Evolutionary conservation across 2,797 vertebrate species (phyloP), one percentile per base, ranked within the genome.

Genomic region (Oreonectes daqikongensis): DNA sequence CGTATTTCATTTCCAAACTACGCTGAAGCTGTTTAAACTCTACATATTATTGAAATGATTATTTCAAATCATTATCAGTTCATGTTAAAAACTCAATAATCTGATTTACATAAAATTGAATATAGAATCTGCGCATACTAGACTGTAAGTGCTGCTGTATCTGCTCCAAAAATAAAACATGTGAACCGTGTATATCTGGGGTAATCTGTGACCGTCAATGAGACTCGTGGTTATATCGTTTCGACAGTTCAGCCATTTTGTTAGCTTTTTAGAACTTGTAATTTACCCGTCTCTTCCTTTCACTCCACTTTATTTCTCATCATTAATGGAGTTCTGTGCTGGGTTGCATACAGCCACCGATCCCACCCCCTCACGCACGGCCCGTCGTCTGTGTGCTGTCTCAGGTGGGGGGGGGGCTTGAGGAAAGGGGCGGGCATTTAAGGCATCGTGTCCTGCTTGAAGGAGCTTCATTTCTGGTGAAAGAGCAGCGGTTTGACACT

Each of bases 401-500:
- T 67, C 44, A 28, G 17, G 35, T 70, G 78, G 80, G 44, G 71
- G 44, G 71, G 38, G 77, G 46, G 28, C 76, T 83, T 77, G 81
- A 83, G 86, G 84, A 88, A 81, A 48, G 83, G 75, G 44, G 57
- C 81, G 84, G 81, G 78, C 15, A 73, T 89, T 95, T 98, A 99
- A 98, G 97, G 97, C 97, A 96, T 95, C 85, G 92, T 94, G 93
- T 94, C 80, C 91, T 81, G 81, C 71, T 10, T 26, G 46, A 32
- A 74, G 53, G 57, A 48, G 69, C 93, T 93, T 99, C 94, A 99
- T 91, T 96, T 99, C 91, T 99, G 97, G 94, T 99, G 97, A 94
- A 99, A 99, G 81, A 98, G 94, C 85, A 99, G 95, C 81, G 96
- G 94, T 90, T 97, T 98, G 88, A 99, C 94, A 85, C 96, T 96